Evolutionary conservation across 2,113 vertebrate genomes (phyloP).

Genomic region (Osmerus eperlanus): DNA sequence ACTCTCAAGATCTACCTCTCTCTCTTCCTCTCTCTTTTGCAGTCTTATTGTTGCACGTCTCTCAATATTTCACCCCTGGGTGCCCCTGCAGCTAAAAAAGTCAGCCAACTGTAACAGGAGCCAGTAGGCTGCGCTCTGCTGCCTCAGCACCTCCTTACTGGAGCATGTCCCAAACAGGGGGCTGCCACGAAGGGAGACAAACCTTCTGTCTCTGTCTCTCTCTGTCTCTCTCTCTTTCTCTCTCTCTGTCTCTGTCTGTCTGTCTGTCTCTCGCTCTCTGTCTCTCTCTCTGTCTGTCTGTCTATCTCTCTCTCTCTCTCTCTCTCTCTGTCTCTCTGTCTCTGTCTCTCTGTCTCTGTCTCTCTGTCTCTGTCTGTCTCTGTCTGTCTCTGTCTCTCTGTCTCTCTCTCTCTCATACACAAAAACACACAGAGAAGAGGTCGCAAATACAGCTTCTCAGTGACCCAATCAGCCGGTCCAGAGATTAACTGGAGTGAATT

Average conservation of each 20-base stretch:
- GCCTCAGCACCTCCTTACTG: conserved; percentile 61
- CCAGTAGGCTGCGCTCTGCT: conserved; percentile 58
- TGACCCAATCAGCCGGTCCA: too few relatives aligned
- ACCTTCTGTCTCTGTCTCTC: conserved; percentile 64
- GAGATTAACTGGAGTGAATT: too few relatives aligned
- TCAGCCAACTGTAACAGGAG: conserved; percentile 61
- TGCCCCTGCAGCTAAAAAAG: conserved; percentile 60
- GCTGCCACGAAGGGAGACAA: conserved; percentile 49
- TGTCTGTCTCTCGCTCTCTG: too few relatives aligned
- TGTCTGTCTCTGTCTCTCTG: too few relatives aligned
- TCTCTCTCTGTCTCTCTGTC: conserved; percentile 41
- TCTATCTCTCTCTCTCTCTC: too few relatives aligned
- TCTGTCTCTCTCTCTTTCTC: conserved; percentile 54
- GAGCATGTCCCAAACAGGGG: conserved; percentile 46
- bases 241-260: conserved; percentile 42
- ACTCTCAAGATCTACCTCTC: conserved; percentile 29
- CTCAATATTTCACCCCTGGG: conserved; percentile 59
- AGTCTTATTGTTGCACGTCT: conserved; percentile 54
- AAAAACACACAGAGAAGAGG: too few relatives aligned
- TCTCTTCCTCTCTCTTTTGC: conserved; percentile 23
- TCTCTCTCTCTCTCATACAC: too few relatives aligned
- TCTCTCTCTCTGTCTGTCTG: too few relatives aligned
- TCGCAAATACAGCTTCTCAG: too few relatives aligned
- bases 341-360: conserved; percentile 22
- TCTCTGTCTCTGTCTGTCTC: too few relatives aligned